Evolutionary conservation across 2,113 vertebrate genomes (phyloP), one percentile per base, ranked within the genome.

Genomic region (Gymnorhina tibicen): DNA sequence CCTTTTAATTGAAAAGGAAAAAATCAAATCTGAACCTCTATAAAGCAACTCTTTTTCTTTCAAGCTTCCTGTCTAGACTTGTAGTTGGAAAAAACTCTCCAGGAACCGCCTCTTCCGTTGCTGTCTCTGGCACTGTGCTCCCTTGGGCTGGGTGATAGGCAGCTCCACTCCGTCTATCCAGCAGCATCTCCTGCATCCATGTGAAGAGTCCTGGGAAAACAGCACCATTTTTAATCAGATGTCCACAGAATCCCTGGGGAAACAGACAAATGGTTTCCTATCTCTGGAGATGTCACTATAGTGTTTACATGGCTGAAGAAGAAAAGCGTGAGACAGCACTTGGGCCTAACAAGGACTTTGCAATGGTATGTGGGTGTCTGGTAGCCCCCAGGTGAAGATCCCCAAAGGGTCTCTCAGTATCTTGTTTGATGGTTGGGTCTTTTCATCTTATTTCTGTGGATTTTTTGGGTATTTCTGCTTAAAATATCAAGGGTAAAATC

Each of bases 41-140:
- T 41, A 87, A 93, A 90, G 83, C 68, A 85, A 46, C 37, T 81
- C 58, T 56, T 74, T 86, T 95, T 96, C 88, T 91, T 91, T 75
- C 86, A 96, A 87, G 66, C 83, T 97, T 97, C 96, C 96, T 97
- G 96, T 97, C 96, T 97, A 96, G 96, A 96, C 96, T 89, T 87
- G 15, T 56, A 87, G 83, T 82, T 89, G 91, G 76, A 78, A 92
- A 81, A 77, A 92, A 6, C 20, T 77, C 72, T 75, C 47, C 88
- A 91, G 92, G 86, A 95, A 81, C 82, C 0, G 0, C 13, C 67
- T 94, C 46, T 89, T 94, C 88, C 39, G n/a, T 60, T 6, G 7
- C 85, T 89, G 86, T 91, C 87, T 78, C 37, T 77, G 52, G 76
- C 11, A 11, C 74, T 5, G 33, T 27, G 5, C 62, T 82, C 5